phyloP scores from a whole-genome alignment of 2,888 invertebrate species.

The Colletes collaris region DNA sequence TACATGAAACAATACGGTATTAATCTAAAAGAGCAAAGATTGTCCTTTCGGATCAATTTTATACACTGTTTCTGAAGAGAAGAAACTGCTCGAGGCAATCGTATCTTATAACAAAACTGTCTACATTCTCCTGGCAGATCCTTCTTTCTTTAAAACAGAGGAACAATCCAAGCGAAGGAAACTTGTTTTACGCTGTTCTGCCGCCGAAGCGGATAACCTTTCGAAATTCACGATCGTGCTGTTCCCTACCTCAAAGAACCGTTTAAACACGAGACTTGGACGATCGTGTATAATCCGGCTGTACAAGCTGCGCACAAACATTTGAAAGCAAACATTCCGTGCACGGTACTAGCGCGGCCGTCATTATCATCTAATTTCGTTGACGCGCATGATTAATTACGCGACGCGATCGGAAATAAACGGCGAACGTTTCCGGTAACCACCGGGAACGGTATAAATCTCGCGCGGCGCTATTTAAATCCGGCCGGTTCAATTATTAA shows the following conservation, averaged over 20 bases:
- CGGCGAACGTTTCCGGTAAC: constrained; percentile 7
- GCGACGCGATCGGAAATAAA: constrained; percentile 6
- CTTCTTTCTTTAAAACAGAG: too few relatives aligned
- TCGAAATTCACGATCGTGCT: not conserved
- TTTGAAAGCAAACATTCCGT: constrained; percentile 24
- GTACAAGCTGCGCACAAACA: constrained; percentile 13
- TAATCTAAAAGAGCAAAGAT: too few relatives aligned
- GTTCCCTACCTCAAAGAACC: not conserved
- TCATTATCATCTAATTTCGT: constrained; percentile 36
- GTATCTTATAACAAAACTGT: too few relatives aligned
- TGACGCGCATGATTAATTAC: constrained; percentile 13
- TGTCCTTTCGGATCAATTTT: too few relatives aligned
- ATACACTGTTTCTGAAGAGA: too few relatives aligned
- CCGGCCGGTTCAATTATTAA: constrained; percentile 21
- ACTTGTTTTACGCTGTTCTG: too few relatives aligned
- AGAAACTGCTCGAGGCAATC: too few relatives aligned
- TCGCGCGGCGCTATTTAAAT: not conserved
- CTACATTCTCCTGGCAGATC: too few relatives aligned
- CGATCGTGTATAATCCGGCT: not conserved
- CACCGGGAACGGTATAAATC: constrained; percentile 2
- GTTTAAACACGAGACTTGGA: not conserved
- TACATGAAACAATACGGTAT: too few relatives aligned
- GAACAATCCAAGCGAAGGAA: too few relatives aligned
- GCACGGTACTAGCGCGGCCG: not conserved
- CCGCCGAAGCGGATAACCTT: too few relatives aligned